Evolutionary conservation across 1,140 invertebrate species (phyloP), one percentile per base, ranked within the genome.

Genomic region (Atta texana): DNA sequence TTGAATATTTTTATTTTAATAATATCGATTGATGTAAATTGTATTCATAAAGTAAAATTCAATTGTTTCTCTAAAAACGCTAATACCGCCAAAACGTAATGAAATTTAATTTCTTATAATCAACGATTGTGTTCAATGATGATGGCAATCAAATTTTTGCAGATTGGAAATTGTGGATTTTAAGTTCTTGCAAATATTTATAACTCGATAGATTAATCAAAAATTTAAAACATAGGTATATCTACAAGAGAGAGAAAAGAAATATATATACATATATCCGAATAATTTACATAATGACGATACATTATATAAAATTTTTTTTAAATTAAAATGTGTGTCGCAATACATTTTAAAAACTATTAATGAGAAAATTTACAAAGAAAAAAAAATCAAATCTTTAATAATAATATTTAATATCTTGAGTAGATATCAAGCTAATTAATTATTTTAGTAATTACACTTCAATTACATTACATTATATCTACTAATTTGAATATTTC

Each of bases 211-310:
- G 8, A 28, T 51, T 21, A 82, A 72, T 87, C 6, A 24, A 84
- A 84, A 82, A 51, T 84, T 71, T 39, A 74, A 82, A 82, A 55
- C 0, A 49, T 5, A 34, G 34, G 39, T 44, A 44, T 44, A 14
- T 2, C 24, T 24, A 28, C 16, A 18, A 1, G 3, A 1, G 34
- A 68, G n/a, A 68, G 64, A 69, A 34, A 68, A 44, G 18, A 68
- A 3, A 68, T 3, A 63, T 55, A 55, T 31, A 31, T 31, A 31
- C 6, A 39, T 66, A 66, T 44, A 31, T 59, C 39, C n/a, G 61
- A 64, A 86, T 88, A 86, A 86, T 89, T 86, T n/a, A 66, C 51
- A 49, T n/a, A 77, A 77, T 77, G 39, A 51, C 4, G 3, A 49
- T 64, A 31, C 61, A 7, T 49, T 16, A 16, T 78, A 64, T 18